Percentiles rank a stretch among this genome's conserved stretches.
Evolutionary conservation across 35 echinoderm and acorn worm genomes (phyloP).

Genomic region (Lytechinus variegatus): DNA sequence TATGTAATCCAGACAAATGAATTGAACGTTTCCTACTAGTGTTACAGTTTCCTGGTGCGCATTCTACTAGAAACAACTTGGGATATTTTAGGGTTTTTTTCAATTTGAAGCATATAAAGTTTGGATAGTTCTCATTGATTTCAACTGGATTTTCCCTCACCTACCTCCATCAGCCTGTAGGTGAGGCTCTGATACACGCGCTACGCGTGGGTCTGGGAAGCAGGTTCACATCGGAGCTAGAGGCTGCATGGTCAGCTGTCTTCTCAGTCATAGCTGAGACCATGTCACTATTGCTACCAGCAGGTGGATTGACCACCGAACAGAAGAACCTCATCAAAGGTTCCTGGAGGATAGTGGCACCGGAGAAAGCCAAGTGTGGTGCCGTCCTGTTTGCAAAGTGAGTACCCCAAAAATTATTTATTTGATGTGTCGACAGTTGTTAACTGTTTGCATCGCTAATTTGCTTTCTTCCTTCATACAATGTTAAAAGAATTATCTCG

Average conservation of each 20-base stretch:
- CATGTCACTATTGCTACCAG: background rate
- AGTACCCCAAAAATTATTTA: background rate
- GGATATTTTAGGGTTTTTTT: too few relatives aligned
- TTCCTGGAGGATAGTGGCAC: conserved; percentile 50
- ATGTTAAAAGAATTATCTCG: background rate
- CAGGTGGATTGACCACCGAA: conserved; percentile 30
- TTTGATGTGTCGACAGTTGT: background rate
- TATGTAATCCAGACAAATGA: too few relatives aligned
- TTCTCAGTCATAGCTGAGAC: background rate
- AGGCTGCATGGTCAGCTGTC: background rate
- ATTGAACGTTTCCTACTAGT: too few relatives aligned
- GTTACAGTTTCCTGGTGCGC: too few relatives aligned
- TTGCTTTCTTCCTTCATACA: background rate
- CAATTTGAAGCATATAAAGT: too few relatives aligned
- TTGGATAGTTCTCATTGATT: background rate
- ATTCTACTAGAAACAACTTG: too few relatives aligned
- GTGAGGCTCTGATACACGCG: conserved; percentile 18
- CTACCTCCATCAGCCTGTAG: conserved; percentile 5
- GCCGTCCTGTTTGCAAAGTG: conserved; percentile 60
- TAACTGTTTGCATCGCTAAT: background rate
- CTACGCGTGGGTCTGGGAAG: conserved; percentile 1
- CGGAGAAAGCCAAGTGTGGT: conserved; percentile 45
- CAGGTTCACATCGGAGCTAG: background rate
- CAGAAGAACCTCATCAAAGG: conserved; percentile 57
- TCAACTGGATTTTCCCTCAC: background rate